These are phyloP conservation scores for Xyliphius kryptos DNA, from an alignment of 2,113 vertebrate species.

Conservation along the genomic window DNA sequence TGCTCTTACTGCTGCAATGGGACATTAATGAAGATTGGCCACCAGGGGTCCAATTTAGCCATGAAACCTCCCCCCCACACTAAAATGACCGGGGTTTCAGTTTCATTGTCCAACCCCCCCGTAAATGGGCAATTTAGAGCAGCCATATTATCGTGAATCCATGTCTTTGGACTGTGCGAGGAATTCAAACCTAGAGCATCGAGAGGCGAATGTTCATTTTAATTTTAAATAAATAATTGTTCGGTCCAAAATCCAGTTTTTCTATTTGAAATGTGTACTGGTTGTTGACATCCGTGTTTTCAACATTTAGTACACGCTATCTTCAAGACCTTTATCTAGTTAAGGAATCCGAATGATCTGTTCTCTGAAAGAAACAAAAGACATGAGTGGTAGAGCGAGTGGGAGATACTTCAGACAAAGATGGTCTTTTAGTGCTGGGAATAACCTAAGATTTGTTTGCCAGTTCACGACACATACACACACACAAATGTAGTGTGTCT, in stretches of 20 bases:
- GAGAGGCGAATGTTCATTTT: no score
- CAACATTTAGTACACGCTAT: not conserved
- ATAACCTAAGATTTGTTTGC: slow-evolving; percentile 17
- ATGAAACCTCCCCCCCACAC: no score
- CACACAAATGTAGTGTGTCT: not conserved
- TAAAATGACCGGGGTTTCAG: no score
- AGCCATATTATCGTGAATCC: no score
- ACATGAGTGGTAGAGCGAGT: not conserved
- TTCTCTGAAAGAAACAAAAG: not conserved
- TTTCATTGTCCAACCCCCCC: no score
- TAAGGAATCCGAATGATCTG: not conserved
- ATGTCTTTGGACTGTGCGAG: no score
- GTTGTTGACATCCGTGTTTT: not conserved
- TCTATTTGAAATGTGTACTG: not conserved
- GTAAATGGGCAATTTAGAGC: no score
- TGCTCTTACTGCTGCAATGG: no score
- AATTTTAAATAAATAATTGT: no score
- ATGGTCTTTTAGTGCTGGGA: slow-evolving; percentile 11
- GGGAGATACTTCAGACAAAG: slow-evolving; percentile 16
- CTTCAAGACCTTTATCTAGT: not conserved
- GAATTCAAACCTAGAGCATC: no score
- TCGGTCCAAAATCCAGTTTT: not conserved
- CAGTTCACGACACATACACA: not conserved
- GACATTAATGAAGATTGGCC: no score
- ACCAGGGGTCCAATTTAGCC: no score